These are phyloP conservation scores for Microtus oregoni DNA, from an alignment of 2,113 vertebrate genomes.

Conservation along the genomic window DNA sequence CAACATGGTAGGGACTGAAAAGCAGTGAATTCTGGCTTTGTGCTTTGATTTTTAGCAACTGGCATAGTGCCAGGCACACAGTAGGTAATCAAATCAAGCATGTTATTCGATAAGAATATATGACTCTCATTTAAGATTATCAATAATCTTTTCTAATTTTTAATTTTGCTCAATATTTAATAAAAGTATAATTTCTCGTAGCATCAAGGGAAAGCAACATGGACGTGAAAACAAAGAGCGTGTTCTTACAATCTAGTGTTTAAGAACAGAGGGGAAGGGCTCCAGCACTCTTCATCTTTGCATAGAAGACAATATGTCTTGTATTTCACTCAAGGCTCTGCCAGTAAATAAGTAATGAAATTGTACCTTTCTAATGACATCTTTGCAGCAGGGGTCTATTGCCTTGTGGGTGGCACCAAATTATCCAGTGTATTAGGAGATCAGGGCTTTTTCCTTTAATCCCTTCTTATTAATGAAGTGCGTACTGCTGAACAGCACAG, in stretches of 20 bases:
- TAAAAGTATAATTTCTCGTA: slow-evolving; percentile 65
- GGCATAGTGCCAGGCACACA: slow-evolving; percentile 16
- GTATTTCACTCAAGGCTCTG: slow-evolving; percentile 81
- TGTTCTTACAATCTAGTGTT: slow-evolving; percentile 68
- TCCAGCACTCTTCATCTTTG: slow-evolving; percentile 13
- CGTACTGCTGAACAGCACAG: slow-evolving; percentile 5
- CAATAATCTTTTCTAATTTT: slow-evolving; percentile 70
- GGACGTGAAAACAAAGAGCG: slow-evolving; percentile 54
- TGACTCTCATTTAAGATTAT: slow-evolving; percentile 3
- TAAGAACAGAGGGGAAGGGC: slow-evolving; percentile 56
- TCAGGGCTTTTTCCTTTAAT: slow-evolving; percentile 75
- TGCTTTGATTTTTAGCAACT: slow-evolving; percentile 1
- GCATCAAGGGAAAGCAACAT: slow-evolving; percentile 4
- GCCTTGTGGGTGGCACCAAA: slow-evolving; percentile 79
- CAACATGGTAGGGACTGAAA: neutral
- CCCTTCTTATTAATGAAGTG: slow-evolving; percentile 71
- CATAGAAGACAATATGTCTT: slow-evolving; percentile 74
- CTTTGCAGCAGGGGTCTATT: slow-evolving; percentile 75
- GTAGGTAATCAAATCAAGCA: slow-evolving; percentile 48
- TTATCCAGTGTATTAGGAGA: slow-evolving; percentile 71
- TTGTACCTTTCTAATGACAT: slow-evolving; percentile 81
- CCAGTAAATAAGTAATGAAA: slow-evolving; percentile 78
- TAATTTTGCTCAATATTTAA: slow-evolving; percentile 67
- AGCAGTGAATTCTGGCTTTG: neutral
- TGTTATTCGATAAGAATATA: slow-evolving; percentile 12